These are phyloP conservation scores for Carterocephalus palaemon DNA, from an alignment of 2,888 invertebrate species.

Conservation along the genomic window DNA sequence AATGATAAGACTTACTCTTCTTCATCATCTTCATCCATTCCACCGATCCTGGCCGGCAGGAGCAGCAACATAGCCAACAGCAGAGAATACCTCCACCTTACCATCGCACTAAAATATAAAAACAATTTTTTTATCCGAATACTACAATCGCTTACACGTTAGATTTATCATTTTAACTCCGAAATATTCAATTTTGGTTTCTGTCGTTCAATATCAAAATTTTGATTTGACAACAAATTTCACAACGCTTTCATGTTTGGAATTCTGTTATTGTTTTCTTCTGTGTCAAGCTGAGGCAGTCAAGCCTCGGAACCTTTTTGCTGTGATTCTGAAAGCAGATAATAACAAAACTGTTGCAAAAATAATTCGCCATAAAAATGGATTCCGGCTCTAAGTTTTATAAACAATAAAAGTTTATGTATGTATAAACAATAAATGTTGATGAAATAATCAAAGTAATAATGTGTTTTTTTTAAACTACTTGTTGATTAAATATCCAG, in stretches of 20 bases:
- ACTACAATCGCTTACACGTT: slow-evolving; percentile 46
- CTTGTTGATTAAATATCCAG: too few relatives aligned
- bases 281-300: slow-evolving; percentile 14
- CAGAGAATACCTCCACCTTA: slow-evolving; percentile 60
- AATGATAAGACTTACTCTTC: slow-evolving; percentile 46
- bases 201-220: slow-evolving; percentile 41
- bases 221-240: slow-evolving; percentile 52
- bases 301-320: slow-evolving; percentile 1
- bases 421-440: too few relatives aligned
- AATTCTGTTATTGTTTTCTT: slow-evolving; percentile 55
- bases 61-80: slow-evolving; percentile 58
- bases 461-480: too few relatives aligned
- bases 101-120: slow-evolving; percentile 47
- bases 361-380: too few relatives aligned
- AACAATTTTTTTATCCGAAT: slow-evolving; percentile 20
- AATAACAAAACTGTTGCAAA: too few relatives aligned
- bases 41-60: slow-evolving; percentile 45
- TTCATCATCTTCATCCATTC: slow-evolving; percentile 47
- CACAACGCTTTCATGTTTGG: slow-evolving; percentile 56
- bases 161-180: slow-evolving; percentile 66
- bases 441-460: too few relatives aligned
- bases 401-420: too few relatives aligned
- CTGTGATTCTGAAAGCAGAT: too few relatives aligned
- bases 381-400: too few relatives aligned
- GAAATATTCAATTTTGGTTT: slow-evolving; percentile 37